Evolutionary conservation across 1,140 invertebrate species (phyloP), one percentile per base, ranked within the genome.

Genomic region (Ylistrum balloti): DNA sequence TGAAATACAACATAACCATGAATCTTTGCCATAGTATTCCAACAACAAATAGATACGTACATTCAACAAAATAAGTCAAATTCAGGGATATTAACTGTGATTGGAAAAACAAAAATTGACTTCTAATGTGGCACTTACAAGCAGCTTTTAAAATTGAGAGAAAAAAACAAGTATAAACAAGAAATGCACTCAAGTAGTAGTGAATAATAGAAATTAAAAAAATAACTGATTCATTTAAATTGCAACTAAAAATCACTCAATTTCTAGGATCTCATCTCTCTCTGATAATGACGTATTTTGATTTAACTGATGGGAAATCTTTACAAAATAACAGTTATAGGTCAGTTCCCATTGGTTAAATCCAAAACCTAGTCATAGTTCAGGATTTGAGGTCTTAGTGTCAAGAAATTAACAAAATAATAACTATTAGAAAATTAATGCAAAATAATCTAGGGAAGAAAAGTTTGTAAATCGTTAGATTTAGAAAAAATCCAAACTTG

Each of bases 351-450:
- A 74, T 28, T 74, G 15, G 56, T 74, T 7, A n/a, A 74, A 74
- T 74, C 56, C n/a, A 74, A 74, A 74, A 28, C n/a, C 22, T 28
- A n/a, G 56, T 74, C 56, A 74, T 74, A 28, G 22, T 3, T 74
- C 3, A 74, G 56, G n/a, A 74, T 74, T 74, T 74, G 56, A 74
- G 17, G 17, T 74, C 56, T 28, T 28, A 74, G 56, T 28, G n/a
- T 74, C 56, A 74, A 48, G 2, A 74, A 7, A 56, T 56, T 2
- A 56, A 56, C 45, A 74, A 74, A 74, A 74, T 74, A 74, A 74
- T 74, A 74, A 74, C 56, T 74, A 74, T 74, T 74, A 74, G 56
- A 74, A 74, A 74, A 74, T 74, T 74, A 74, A 74, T 74, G 56
- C 56, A 74, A 74, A 74, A 74, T 74, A 74, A 74, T 74, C 56